A percentile compares a stretch with the other conserved stretches of the same genome.
Conservation (phyloP, 1,140 invertebrate genomes). For the Ceratitis capitata region DNA sequence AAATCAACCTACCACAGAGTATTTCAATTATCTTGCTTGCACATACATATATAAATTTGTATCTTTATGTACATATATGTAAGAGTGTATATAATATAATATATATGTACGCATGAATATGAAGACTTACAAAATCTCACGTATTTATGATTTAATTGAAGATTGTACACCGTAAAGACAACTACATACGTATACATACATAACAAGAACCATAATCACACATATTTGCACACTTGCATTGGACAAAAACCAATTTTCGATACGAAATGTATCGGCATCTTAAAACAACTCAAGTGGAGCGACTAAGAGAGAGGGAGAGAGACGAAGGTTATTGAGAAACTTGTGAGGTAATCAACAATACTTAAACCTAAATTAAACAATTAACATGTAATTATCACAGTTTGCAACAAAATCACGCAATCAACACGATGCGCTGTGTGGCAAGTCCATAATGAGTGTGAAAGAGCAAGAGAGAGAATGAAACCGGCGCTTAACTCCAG, state of each 20-base stretch:
- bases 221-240: background rate
- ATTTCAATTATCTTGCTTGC: background rate
- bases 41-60: background rate
- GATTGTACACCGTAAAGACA: background rate
- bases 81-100: background rate
- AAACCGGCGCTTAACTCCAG: too few relatives aligned
- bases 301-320: too few relatives aligned
- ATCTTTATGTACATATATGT: too few relatives aligned
- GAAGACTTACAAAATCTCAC: background rate
- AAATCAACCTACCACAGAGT: background rate
- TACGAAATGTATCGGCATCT: background rate
- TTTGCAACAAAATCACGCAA: constrained; percentile 34
- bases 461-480: background rate
- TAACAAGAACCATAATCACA: background rate
- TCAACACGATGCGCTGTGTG: background rate
- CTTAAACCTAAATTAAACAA: constrained; percentile 37
- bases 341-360: constrained; percentile 23
- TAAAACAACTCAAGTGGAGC: background rate
- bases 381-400: constrained; percentile 41
- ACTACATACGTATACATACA: background rate
- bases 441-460: background rate
- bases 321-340: too few relatives aligned
- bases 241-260: background rate
- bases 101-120: background rate
- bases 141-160: background rate